Conservation (phyloP, 2,888 invertebrate genomes). For the Caenorhabditis sp. region DNA sequence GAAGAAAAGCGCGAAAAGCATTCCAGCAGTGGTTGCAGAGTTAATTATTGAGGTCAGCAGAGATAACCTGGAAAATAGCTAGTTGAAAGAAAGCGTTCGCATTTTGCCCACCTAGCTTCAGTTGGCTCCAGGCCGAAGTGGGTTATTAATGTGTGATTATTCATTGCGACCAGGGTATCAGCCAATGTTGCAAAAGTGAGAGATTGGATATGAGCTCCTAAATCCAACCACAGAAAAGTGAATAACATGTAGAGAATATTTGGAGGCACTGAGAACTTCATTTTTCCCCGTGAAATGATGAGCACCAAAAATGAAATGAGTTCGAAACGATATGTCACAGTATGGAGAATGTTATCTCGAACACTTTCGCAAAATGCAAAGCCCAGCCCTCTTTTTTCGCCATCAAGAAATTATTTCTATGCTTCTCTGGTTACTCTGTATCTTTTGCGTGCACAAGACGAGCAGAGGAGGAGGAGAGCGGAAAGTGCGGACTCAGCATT, state of each 20-base stretch:
- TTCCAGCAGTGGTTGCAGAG: constrained; percentile 22
- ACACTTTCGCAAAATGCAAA: constrained; percentile 11
- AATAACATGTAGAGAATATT: constrained; percentile 58
- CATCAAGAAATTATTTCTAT: constrained; percentile 32
- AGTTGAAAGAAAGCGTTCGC: too few species aligned
- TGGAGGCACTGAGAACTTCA: constrained; percentile 28
- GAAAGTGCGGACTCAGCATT: constrained; percentile 49
- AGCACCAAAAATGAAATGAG: constrained; percentile 18
- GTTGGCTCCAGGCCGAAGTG: constrained; percentile 59
- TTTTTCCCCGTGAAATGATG: not conserved
- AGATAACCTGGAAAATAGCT: constrained; percentile 44
- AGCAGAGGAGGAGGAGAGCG: too few species aligned
- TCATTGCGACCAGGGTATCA: constrained; percentile 43
- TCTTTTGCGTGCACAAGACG: constrained; percentile 8
- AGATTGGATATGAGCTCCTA: constrained; percentile 45
- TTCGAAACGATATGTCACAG: constrained; percentile 10
- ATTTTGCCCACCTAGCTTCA: constrained; percentile 39
- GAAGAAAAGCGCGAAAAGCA: constrained; percentile 44
- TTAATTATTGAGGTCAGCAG: constrained; percentile 55
- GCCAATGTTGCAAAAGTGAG: constrained; percentile 58
- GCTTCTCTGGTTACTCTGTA: constrained; percentile 40
- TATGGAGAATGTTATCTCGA: constrained; percentile 45
- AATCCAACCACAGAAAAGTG: constrained; percentile 52
- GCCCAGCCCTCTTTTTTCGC: constrained; percentile 20
- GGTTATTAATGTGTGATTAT: constrained; percentile 52